Evolutionary conservation across 2,797 vertebrate species (phyloP), one percentile per base, ranked within the genome.

Genomic region (Leucoraja ocellata): DNA sequence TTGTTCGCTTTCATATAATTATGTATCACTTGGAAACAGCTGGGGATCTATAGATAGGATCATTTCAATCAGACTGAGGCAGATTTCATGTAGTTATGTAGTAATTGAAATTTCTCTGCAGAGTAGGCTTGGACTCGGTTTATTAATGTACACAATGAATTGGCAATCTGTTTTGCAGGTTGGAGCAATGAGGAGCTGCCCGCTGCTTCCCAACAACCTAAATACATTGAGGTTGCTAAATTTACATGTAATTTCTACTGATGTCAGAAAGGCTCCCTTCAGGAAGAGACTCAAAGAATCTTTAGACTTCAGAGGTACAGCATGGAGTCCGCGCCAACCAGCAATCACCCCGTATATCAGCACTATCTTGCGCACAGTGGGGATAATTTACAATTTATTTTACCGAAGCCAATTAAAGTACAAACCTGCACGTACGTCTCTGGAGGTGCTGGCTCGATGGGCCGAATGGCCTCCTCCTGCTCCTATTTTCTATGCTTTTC

Each of bases 71-170:
- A 92, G 65, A 58, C 5, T 76, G 39, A 73, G 76, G 65, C 73
- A 88, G 84, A 92, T 54, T 76, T 92, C 71, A 92, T 92, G 61
- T 88, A 88, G 84, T 88, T 68, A 88, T 13, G 46, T 68, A 21
- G 84, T 91, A 46, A 91, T 91, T 54, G 73, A 74, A 73, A 92
- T 92, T 74, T 92, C 71, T 76, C 36, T 58, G 71, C 73, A n/a
- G 73, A 76, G 32, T 39, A 73, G 90, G 90, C 4, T 76, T 76
- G 71, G 36, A 73, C 4, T 74, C 71, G 58, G 46, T 73, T 13
- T 92, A 92, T 36, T 46, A 92, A 65, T 74, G 46, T 54, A 21
- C 46, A 74, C 73, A 92, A 92, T 74, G 90, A 74, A 71, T 92
- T 92, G 36, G 23, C 90, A 76, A 92, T 74, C 90, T 74, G 46